phyloP scores from a whole-genome alignment of 2,888 invertebrate species.

The Criorhina ranunculi region DNA sequence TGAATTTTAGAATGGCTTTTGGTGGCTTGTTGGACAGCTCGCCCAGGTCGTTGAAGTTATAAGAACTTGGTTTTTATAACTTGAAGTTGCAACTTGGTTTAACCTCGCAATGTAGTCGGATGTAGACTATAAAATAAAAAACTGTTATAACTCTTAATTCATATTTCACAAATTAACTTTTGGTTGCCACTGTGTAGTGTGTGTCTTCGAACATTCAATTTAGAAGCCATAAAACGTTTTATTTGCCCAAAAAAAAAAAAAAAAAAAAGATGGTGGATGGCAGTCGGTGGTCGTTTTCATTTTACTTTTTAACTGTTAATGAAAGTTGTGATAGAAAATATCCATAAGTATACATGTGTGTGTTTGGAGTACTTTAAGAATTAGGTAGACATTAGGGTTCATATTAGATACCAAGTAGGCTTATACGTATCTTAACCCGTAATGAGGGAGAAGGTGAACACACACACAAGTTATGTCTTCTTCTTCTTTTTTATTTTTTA shows the following conservation, averaged over 20 bases:
- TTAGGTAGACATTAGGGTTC: too few relatives aligned
- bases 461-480: slow-evolving; percentile 31
- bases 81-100: too few relatives aligned
- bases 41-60: too few relatives aligned
- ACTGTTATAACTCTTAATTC: slow-evolving; percentile 41
- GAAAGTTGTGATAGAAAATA: slow-evolving; percentile 47
- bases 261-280: slow-evolving; percentile 34
- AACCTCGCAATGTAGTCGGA: neutral
- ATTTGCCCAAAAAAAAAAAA: too few relatives aligned
- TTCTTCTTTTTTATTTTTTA: too few relatives aligned
- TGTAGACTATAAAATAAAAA: slow-evolving; percentile 16
- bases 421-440: too few relatives aligned
- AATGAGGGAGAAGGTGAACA: slow-evolving; percentile 50
- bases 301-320: slow-evolving; percentile 43
- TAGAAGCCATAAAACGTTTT: slow-evolving; percentile 21
- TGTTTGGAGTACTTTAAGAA: too few relatives aligned
- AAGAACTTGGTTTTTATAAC: too few relatives aligned
- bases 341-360: too few relatives aligned
- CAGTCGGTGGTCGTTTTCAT: slow-evolving; percentile 18
- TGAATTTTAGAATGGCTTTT: too few relatives aligned
- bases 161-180: slow-evolving; percentile 50
- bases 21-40: too few relatives aligned
- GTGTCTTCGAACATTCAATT: slow-evolving; percentile 43
- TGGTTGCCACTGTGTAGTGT: slow-evolving; percentile 14
- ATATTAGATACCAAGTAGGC: too few relatives aligned